Evolutionary conservation across 2,113 vertebrate species (phyloP).

Genomic region (Danionella cerebrum): DNA sequence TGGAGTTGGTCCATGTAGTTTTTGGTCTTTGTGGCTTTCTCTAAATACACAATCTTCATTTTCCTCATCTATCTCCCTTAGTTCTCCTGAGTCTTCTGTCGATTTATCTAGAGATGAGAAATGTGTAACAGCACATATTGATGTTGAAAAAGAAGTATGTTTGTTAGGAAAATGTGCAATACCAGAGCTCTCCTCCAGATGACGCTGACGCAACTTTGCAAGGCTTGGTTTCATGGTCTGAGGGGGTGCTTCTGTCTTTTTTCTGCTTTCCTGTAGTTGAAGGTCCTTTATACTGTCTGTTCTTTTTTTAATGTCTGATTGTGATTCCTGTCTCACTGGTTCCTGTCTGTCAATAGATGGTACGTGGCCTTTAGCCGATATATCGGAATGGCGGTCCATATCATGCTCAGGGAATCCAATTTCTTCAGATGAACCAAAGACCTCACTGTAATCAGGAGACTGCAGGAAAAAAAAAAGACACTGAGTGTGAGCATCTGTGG

Average conservation of each 20-base stretch:
- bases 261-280: constrained; percentile 28
- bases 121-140: not conserved
- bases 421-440: constrained; percentile 62
- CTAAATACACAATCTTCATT: constrained; percentile 37
- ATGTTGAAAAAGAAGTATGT: not conserved
- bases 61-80: constrained; percentile 33
- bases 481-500: not conserved
- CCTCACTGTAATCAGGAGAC: constrained; percentile 65
- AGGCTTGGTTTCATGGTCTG: constrained; percentile 61
- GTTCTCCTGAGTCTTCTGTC: constrained; percentile 51
- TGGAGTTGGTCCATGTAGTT: constrained; percentile 50
- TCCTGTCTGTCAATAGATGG: constrained; percentile 9
- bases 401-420: constrained; percentile 39
- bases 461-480: constrained; percentile 20
- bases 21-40: constrained; percentile 42
- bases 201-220: constrained; percentile 56
- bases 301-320: not conserved
- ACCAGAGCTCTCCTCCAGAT: constrained; percentile 64
- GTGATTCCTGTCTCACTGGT: constrained; percentile 9
- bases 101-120: constrained; percentile 15
- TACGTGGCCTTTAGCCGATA: constrained; percentile 45
- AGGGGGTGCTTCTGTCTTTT: constrained; percentile 55
- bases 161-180: constrained; percentile 37
- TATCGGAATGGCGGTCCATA: constrained; percentile 30
- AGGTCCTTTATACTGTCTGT: constrained; percentile 8